Evolutionary conservation across 2,113 vertebrate species (phyloP).

Genomic region (Litocranius walleri): DNA sequence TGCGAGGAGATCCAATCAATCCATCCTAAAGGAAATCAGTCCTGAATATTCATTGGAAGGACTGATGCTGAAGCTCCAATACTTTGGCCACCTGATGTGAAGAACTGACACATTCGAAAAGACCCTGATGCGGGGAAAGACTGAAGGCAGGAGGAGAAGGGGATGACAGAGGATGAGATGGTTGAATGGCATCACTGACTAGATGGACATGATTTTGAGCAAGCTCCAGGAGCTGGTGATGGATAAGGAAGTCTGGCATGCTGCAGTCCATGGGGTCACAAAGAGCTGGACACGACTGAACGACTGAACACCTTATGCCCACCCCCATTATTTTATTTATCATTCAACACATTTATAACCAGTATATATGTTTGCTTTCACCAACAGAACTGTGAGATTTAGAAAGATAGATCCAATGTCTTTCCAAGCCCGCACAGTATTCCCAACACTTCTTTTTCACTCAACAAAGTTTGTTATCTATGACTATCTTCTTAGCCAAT

Average conservation of each 20-base stretch:
- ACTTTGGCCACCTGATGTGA: background rate
- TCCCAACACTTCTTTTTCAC: background rate
- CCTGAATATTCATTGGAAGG: background rate
- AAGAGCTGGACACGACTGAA: background rate
- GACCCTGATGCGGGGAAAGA: background rate
- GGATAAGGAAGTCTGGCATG: background rate
- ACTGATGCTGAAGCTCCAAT: background rate
- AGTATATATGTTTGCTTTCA: background rate
- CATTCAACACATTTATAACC: background rate
- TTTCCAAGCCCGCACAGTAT: background rate
- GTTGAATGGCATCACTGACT: background rate
- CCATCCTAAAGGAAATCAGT: background rate
- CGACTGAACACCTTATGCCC: background rate
- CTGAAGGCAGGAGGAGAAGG: background rate
- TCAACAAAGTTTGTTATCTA: background rate
- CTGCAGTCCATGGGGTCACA: background rate
- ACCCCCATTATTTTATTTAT: background rate
- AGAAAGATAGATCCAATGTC: background rate
- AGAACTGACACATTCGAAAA: background rate
- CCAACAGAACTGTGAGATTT: background rate
- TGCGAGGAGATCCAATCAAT: background rate
- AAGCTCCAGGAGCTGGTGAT: background rate
- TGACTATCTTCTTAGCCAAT: background rate
- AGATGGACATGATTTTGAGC: background rate
- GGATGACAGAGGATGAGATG: background rate